Conservation (phyloP, 2,888 invertebrate genomes). For the Sesia apiformis region DNA sequence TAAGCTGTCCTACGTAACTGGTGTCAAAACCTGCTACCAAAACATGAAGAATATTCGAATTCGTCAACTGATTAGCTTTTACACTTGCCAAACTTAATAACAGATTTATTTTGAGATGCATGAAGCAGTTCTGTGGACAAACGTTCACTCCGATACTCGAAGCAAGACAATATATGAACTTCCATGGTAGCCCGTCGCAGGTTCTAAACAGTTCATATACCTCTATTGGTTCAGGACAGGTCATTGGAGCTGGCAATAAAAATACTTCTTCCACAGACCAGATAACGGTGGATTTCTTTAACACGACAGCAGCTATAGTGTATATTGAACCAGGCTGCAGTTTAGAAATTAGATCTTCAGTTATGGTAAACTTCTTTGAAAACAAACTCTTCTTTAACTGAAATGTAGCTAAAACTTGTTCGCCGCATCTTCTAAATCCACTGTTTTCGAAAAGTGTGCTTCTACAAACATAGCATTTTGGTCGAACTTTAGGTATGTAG, state of each 20-base stretch:
- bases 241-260: slow-evolving; percentile 28
- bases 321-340: slow-evolving; percentile 39
- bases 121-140: slow-evolving; percentile 52
- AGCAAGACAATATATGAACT: slow-evolving; percentile 57
- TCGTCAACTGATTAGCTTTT: slow-evolving; percentile 35
- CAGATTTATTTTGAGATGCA: slow-evolving; percentile 55
- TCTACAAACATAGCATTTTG: slow-evolving; percentile 48
- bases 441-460: slow-evolving; percentile 54
- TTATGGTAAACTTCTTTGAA: slow-evolving; percentile 31
- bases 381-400: slow-evolving; percentile 24
- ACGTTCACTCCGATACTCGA: slow-evolving; percentile 47
- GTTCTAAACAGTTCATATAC: slow-evolving; percentile 35
- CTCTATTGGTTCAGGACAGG: slow-evolving; percentile 30
- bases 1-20: slow-evolving; percentile 38
- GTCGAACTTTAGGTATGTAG: slow-evolving; percentile 49
- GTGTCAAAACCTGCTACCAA: slow-evolving; percentile 47
- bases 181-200: slow-evolving; percentile 48
- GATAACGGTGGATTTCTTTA: slow-evolving; percentile 34
- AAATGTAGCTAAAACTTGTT: slow-evolving; percentile 42
- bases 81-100: slow-evolving; percentile 54
- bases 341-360: slow-evolving; percentile 44
- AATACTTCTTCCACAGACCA: slow-evolving; percentile 42
- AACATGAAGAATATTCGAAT: slow-evolving; percentile 45
- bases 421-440: slow-evolving; percentile 51
- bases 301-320: slow-evolving; percentile 27